Percentiles rank a stretch among this genome's conserved stretches.
These are phyloP conservation scores for Microcaecilia unicolor DNA, from an alignment of 2,797 vertebrate species.

Conservation along the genomic window DNA sequence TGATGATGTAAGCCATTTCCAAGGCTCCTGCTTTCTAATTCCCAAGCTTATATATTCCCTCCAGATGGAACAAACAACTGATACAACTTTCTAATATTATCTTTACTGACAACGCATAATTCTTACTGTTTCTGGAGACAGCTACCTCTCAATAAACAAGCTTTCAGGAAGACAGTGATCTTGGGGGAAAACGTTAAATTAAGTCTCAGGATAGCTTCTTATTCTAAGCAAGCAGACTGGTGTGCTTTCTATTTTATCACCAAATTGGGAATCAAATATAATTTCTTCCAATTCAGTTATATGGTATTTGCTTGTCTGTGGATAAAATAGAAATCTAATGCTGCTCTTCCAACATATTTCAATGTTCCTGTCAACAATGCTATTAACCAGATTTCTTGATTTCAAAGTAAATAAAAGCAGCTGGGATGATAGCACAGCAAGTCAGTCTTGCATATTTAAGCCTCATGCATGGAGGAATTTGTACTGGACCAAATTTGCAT, in stretches of 20 bases:
- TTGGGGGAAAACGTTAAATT: constrained; percentile 32
- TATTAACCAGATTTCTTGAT: constrained; percentile 50
- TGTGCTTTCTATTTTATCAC: constrained; percentile 36
- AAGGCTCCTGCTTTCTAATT: constrained; percentile 19
- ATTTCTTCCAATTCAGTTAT: no score
- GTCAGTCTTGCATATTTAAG: constrained; percentile 50
- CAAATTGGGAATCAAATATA: constrained; percentile 44
- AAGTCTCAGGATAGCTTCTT: constrained; percentile 28
- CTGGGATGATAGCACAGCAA: constrained; percentile 45
- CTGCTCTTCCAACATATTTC: constrained; percentile 50
- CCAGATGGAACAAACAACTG: constrained; percentile 15
- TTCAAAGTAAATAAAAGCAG: constrained; percentile 63
- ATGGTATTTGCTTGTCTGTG: constrained; percentile 30
- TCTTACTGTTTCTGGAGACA: constrained; percentile 29
- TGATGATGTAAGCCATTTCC: background rate
- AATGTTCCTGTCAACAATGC: constrained; percentile 56
- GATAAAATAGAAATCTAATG: constrained; percentile 44
- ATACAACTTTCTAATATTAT: constrained; percentile 26
- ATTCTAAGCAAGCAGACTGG: no score
- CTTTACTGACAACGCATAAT: constrained; percentile 27
- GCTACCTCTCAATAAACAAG: constrained; percentile 36
- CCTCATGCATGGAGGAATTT: constrained; percentile 47
- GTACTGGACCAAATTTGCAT: constrained; percentile 53
- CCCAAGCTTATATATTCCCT: constrained; percentile 3
- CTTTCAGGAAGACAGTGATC: constrained; percentile 35